A percentile compares a stretch with the other conserved stretches of the same genome.
Conservation (phyloP, 2,797 vertebrate genomes). For the Tenualosa ilisha region DNA sequence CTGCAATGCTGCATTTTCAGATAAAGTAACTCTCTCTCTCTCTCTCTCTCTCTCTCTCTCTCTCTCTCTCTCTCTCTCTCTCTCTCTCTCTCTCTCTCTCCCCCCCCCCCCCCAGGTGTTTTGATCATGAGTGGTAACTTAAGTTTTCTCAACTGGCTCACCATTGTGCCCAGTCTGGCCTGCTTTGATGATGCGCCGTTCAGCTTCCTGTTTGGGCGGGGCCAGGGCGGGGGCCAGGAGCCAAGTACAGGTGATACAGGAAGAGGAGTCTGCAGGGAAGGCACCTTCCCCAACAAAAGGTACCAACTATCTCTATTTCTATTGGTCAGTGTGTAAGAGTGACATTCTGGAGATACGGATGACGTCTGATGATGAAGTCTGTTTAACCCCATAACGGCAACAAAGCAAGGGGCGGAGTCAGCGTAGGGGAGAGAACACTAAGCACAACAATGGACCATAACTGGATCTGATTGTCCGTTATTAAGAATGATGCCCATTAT, state of each 20-base stretch:
- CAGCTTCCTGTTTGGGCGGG: slow-evolving; percentile 74
- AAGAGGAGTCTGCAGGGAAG: slow-evolving; percentile 38
- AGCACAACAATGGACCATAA: no score
- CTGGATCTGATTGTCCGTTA: no score
- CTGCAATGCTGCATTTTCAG: no score
- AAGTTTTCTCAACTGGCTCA: slow-evolving; percentile 97
- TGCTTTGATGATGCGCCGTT: slow-evolving; percentile 88
- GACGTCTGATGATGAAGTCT: no score
- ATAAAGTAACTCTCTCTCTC: background rate
- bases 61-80: background rate
- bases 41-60: background rate
- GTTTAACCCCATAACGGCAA: no score
- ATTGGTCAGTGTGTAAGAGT: background rate
- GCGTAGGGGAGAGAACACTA: no score
- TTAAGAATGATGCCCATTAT: no score
- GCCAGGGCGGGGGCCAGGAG: slow-evolving; percentile 59
- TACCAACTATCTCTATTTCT: slow-evolving; percentile 42
- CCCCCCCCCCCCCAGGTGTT: slow-evolving; percentile 69
- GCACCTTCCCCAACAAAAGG: slow-evolving; percentile 58
- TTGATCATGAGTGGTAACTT: slow-evolving; percentile 92
- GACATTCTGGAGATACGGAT: no score
- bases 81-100: background rate
- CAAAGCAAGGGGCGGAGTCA: no score
- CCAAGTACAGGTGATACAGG: slow-evolving; percentile 68
- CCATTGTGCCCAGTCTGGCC: slow-evolving; percentile 88